Conservation (phyloP, 2,888 invertebrate genomes). For the Latrodectus elegans region DNA sequence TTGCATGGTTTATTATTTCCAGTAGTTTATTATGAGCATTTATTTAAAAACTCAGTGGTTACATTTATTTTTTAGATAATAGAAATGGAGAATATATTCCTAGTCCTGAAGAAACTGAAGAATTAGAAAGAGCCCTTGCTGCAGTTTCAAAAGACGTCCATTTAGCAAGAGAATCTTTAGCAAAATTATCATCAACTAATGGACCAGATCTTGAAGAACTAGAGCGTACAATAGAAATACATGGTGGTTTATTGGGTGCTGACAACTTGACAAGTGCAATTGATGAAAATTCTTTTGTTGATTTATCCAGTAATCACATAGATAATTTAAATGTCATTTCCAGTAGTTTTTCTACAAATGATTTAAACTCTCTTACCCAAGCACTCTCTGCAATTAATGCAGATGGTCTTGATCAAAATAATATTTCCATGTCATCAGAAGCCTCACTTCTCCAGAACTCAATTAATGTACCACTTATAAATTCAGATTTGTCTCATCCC, state of each 20-base stretch:
- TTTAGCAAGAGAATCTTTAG: conserved; percentile 70
- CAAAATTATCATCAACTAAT: conserved; percentile 64
- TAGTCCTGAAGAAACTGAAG: conserved; percentile 88
- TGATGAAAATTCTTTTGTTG: conserved; percentile 66
- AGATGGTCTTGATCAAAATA: conserved; percentile 50
- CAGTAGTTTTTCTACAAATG: conserved; percentile 68
- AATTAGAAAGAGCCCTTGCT: conserved; percentile 88
- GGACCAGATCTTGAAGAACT: conserved; percentile 67
- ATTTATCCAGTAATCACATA: conserved; percentile 57
- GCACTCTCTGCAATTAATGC: conserved; percentile 60
- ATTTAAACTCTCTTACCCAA: conserved; percentile 65
- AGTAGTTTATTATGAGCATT: no score
- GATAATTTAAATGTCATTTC: conserved; percentile 66
- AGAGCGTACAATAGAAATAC: conserved; percentile 63
- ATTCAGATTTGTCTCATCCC: conserved; percentile 60
- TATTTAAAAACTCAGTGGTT: no score
- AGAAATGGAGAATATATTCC: conserved; percentile 84
- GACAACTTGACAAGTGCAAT: conserved; percentile 68
- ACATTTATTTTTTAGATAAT: conserved; percentile 77
- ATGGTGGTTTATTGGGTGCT: conserved; percentile 65
- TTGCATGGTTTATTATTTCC: no score
- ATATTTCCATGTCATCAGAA: conserved; percentile 47
- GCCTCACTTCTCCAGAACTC: conserved; percentile 41
- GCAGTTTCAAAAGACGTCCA: conserved; percentile 80
- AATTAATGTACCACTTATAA: conserved; percentile 49